Evolutionary conservation across 2,113 vertebrate species (phyloP).

Genomic region (Saccopteryx bilineata): DNA sequence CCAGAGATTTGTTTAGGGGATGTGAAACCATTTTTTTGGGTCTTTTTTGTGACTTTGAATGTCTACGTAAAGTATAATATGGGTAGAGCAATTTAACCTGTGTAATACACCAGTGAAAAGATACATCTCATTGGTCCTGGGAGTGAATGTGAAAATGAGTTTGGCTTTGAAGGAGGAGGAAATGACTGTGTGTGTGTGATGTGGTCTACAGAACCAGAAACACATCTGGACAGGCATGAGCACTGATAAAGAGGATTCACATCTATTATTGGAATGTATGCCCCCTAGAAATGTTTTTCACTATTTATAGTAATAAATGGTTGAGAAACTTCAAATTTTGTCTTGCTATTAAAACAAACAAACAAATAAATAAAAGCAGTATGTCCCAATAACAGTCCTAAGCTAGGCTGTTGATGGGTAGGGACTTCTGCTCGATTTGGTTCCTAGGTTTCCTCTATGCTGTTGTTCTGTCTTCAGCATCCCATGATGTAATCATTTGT

Average conservation of each 20-base stretch:
- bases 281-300: background rate
- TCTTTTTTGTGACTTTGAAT: conserved; percentile 22
- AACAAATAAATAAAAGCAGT: background rate
- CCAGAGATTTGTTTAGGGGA: background rate
- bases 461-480: background rate
- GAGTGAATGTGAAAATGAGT: background rate
- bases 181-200: background rate
- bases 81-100: background rate
- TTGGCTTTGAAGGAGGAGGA: background rate
- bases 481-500: background rate
- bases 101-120: background rate
- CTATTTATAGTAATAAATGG: conserved; percentile 12
- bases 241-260: background rate
- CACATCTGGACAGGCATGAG: background rate
- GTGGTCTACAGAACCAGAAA: background rate
- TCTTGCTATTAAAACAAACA: conserved; percentile 64
- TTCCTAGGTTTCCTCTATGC: background rate
- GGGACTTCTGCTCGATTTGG: background rate
- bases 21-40: background rate
- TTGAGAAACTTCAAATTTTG: conserved; percentile 69
- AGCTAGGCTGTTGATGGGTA: background rate
- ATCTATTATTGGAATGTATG: background rate
- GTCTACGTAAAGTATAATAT: background rate
- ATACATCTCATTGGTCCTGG: background rate
- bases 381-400: background rate